Conservation (phyloP, 2,797 vertebrate species). For the Pipistrellus pipistrellus region DNA sequence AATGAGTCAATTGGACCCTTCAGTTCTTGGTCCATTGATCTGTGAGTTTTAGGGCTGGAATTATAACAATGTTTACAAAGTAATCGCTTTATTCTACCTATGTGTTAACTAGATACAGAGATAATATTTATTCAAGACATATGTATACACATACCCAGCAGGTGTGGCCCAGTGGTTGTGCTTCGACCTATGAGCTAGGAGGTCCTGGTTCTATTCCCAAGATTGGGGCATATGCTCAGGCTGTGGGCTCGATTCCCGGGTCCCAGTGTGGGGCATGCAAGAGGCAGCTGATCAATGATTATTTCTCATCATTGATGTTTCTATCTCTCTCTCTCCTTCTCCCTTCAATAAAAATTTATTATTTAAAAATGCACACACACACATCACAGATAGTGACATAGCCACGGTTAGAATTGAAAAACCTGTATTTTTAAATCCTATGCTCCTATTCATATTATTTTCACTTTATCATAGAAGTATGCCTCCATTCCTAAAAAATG, state of each 20-base stretch:
- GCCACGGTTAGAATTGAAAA: not conserved
- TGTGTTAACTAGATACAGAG: constrained; percentile 27
- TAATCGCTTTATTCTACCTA: not conserved
- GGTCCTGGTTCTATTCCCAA: no score
- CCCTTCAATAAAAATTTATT: no score
- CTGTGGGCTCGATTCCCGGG: no score
- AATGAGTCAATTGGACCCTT: not conserved
- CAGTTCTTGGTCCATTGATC: not conserved
- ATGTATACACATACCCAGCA: not conserved
- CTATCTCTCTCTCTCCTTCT: no score
- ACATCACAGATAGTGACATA: not conserved
- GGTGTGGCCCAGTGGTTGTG: no score
- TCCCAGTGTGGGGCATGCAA: no score
- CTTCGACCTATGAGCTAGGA: no score
- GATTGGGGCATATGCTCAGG: no score
- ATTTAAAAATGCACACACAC: not conserved
- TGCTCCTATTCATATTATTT: not conserved
- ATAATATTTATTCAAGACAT: constrained; percentile 27
- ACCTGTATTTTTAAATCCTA: not conserved
- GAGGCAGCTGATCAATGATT: no score
- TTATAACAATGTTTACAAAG: not conserved
- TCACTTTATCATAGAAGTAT: not conserved
- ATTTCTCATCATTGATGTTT: no score
- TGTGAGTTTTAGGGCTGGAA: not conserved
- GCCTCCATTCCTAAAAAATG: constrained; percentile 49